A percentile compares a stretch with the other conserved stretches of the same genome.
Evolutionary conservation across 1,140 invertebrate species (phyloP).

Genomic region (Drosophila rufa): DNA sequence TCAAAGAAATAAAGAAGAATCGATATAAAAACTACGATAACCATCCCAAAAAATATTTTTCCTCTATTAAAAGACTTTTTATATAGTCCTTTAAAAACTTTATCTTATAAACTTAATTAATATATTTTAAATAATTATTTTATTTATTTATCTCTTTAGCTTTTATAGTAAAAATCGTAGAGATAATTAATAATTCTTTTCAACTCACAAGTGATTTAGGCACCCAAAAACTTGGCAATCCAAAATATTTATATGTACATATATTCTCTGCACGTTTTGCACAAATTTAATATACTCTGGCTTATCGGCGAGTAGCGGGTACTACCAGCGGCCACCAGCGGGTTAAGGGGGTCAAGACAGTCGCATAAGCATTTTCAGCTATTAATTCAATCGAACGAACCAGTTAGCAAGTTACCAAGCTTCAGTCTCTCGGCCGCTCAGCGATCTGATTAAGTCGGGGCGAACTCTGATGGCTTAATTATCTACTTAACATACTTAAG

Average conservation of each 20-base stretch:
- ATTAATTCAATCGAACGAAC: slow-evolving; percentile 27
- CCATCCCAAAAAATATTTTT: no score
- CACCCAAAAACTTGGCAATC: no score
- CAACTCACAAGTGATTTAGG: no score
- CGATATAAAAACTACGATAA: no score
- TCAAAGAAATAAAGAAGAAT: no score
- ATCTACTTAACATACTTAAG: slow-evolving; percentile 20
- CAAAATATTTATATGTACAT: neutral
- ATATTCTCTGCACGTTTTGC: neutral
- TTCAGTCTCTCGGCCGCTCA: slow-evolving; percentile 8
- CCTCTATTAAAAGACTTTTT: no score
- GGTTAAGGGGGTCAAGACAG: slow-evolving; percentile 35
- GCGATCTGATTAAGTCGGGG: slow-evolving; percentile 15
- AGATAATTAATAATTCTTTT: no score
- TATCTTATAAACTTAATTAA: no score
- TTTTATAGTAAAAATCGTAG: no score
- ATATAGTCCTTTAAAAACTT: no score
- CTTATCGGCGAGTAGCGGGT: neutral
- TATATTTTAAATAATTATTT: no score
- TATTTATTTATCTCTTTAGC: no score
- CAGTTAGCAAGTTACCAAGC: slow-evolving; percentile 13
- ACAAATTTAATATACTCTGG: neutral
- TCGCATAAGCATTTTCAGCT: slow-evolving; percentile 16
- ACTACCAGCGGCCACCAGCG: neutral
- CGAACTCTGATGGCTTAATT: slow-evolving; percentile 36